Evolutionary conservation across 2,797 vertebrate species (phyloP), one percentile per base, ranked within the genome.

Genomic region (Trachops cirrhosus): DNA sequence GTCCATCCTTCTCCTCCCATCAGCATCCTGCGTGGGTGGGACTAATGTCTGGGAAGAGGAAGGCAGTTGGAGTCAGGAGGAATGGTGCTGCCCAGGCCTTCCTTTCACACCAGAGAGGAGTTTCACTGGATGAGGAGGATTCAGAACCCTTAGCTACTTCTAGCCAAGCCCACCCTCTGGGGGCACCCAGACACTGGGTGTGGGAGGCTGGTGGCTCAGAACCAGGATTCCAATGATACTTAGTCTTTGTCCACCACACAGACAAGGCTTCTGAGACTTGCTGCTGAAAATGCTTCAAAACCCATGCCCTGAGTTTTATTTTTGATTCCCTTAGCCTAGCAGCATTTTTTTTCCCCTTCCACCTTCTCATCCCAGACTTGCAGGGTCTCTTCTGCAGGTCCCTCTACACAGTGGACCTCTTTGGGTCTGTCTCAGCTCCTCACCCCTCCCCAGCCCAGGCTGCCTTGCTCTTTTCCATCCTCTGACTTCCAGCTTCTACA

Each of bases 211-310:
- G 1, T 22, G 41, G 26, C 26, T 19, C 37, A 12, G 18, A 70
- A 21, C 26, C 21, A 29, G 50, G 18, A 48, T n/a, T 74, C 19
- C 46, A 59, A 26, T 0, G 0, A n/a, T 37, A 50, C 8, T 7
- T 7, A 82, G 24, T 29, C 22, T 92, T 90, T 82, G 39, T 71
- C 16, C 8, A 2, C 8, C 41, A 39, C 29, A 34, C n/a, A 84
- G 70, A 62, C 34, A n/a, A 41, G 62, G 32, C 34, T 50, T 79
- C 44, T 32, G 48, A 62, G 59, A 37, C 0, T 19, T 4, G 46
- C 32, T 46, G 62, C 57, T 41, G 44, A 14, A 70, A 71, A 44
- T 18, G 52, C 16, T 50, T 62, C 9, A 21, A 9, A 37, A 32
- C 7, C 12, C 39, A 18, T 12, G 39, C 32, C 70, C 3, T n/a